phyloP scores from a whole-genome alignment of 2,113 vertebrate genomes.

The Reinhardtius hippoglossoides region DNA sequence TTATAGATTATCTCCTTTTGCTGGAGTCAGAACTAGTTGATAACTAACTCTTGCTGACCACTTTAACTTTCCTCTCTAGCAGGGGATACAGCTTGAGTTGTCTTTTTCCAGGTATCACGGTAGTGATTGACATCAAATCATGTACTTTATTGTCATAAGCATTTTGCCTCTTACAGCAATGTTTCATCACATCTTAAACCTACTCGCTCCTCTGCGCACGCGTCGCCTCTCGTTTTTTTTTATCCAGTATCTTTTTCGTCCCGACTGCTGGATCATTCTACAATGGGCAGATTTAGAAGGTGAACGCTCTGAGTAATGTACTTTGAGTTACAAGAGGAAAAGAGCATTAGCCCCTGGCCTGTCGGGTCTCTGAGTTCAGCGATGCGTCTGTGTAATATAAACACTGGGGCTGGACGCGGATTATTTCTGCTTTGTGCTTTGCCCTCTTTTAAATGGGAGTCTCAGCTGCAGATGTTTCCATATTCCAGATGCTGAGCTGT shows the following conservation, averaged over 20 bases:
- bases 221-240: not conserved
- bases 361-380: slow-evolving; percentile 44
- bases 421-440: slow-evolving; percentile 53
- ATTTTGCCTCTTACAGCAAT: too few species aligned
- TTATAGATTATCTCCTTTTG: not conserved
- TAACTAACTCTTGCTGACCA: too few species aligned
- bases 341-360: slow-evolving; percentile 58
- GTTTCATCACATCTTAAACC: not conserved
- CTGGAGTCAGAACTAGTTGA: too few species aligned
- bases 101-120: too few species aligned
- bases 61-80: too few species aligned
- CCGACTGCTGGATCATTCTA: not conserved
- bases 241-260: not conserved
- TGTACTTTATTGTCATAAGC: too few species aligned
- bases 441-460: slow-evolving; percentile 61
- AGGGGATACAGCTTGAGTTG: too few species aligned
- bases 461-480: slow-evolving; percentile 65
- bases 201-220: not conserved
- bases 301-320: slow-evolving; percentile 28
- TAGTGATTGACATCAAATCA: too few species aligned
- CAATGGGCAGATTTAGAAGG: slow-evolving; percentile 3
- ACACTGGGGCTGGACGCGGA: slow-evolving; percentile 47
- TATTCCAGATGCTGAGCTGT: slow-evolving; percentile 63
- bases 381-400: slow-evolving; percentile 64
- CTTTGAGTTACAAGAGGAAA: slow-evolving; percentile 13